Base-by-base conservation (phyloP, 2,113 vertebrate genomes). In the Crotalus viridis region DNA sequence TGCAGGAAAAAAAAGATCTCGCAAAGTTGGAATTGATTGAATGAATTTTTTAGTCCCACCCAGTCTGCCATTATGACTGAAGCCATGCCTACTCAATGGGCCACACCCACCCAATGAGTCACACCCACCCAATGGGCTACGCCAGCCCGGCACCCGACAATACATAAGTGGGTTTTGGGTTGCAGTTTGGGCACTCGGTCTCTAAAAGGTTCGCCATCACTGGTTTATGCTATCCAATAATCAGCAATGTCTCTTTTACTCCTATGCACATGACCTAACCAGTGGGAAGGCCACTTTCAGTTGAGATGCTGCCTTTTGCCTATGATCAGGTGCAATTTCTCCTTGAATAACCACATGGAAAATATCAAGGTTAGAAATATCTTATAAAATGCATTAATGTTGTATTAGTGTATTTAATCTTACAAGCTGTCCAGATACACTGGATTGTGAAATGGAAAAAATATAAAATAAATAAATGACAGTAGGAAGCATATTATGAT, bases 301-400 rank as follows among this genome's bases (percentile, higher is more conserved):
- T 87, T 7, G 22, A 94, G 90, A 59, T 21, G 3, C 26, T 28
- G 24, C 91, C 59, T 87, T 91, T 93, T 96, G 88, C 91, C 54
- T 85, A 85, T 89, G 33, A 57, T 91, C 0, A 0, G 81, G 74
- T 92, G 87, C 90, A 1, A 1, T 85, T 94, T 92, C 33, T 81
- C 88, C 94, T 93, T 90, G 26, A 93, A 56, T 87, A 90, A 96
- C 81, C 93, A 43, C 1, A 7, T 43, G 90, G 39, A 33, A 43
- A 24, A 57, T 6, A 90, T 69, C 24, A 56, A 55, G 19, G 54
- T 57, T 57, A 33, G n/a, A 39, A 81, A 21, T 81, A 6, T 81
- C 69, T 81, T 81, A 17, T 39, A 81, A 81, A 19, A 39, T 39
- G 69, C 28, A 61, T 61, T 59, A 24, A 61, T 61, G 26, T 61